Base-by-base conservation (phyloP, 2,888 invertebrate genomes). In the Torymus aiolomorphi region DNA sequence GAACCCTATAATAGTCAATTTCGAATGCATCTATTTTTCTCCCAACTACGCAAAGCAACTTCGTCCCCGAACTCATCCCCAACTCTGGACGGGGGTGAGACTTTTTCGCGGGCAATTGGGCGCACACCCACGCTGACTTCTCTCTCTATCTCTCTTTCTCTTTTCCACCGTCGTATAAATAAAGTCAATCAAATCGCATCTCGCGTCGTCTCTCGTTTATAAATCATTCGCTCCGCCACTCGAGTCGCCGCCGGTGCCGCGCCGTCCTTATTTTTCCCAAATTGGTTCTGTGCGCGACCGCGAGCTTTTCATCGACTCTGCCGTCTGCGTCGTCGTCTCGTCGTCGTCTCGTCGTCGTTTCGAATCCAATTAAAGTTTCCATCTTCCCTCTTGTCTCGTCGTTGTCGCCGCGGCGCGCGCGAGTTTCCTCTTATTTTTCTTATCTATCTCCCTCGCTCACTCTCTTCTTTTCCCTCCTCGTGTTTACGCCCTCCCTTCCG, bases 361-460 rank as follows among this genome's bases (percentile, higher is more conserved):
- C 83, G 80, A 83, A 84, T 84, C 83, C 83, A 83, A 84, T 84
- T 84, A 84, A 84, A 84, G 74, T 83, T 82, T 82, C 81, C 81
- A 80, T 80, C 74, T 79, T 80, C 72, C 69, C 66, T 76, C 81
- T 74, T 75, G 67, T 74, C 73, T 79, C 78, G 49, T 67, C 66
- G 65, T 74, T 57, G 59, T 73, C 77, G 66, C 78, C 67, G 66
- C 81, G 42, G 82, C 74, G 31, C 63, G 56, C 13, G 62, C 56
- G 13, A n/a, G n/a, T n/a, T n/a, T n/a, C n/a, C n/a, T n/a, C 42
- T 56, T 63, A 49, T 51, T 2, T 4, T 59, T 11, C 10, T 14
- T 18, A 13, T 20, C 54, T 56, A 70, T 52, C 67, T 24, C 24
- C 3, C 24, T 24, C 24, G 3, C 24, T 24, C 24, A 24, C 24